Conservation (phyloP, 2,888 invertebrate genomes). For the Agonopterix alstromeriana region DNA sequence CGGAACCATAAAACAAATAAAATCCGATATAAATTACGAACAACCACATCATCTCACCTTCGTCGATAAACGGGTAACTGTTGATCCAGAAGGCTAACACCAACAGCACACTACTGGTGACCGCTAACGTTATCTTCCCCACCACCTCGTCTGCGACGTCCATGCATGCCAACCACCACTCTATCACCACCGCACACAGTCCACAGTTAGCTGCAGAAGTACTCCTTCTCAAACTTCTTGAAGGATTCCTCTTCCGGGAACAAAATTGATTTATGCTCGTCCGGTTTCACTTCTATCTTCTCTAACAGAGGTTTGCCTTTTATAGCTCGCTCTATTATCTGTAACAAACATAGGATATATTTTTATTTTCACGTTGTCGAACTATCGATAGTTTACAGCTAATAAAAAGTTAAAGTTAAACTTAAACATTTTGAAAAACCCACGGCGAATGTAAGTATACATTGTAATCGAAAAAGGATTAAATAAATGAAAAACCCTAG, state of each 20-base stretch:
- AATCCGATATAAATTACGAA: too few species aligned
- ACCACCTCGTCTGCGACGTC: slow-evolving; percentile 73
- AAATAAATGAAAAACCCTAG: too few species aligned
- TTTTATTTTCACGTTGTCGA: too few species aligned
- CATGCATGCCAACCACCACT: slow-evolving; percentile 50
- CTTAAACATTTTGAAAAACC: too few species aligned
- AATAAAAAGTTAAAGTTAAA: too few species aligned
- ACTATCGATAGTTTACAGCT: too few species aligned
- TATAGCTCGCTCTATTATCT: slow-evolving; percentile 77
- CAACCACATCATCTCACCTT: slow-evolving; percentile 45
- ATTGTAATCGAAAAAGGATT: too few species aligned
- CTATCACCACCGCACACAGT: background rate
- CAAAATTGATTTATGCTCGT: slow-evolving; percentile 72
- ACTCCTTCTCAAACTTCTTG: slow-evolving; percentile 80
- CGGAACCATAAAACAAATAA: too few species aligned
- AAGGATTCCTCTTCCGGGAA: slow-evolving; percentile 82
- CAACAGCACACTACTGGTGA: slow-evolving; percentile 68
- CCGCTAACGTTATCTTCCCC: slow-evolving; percentile 76
- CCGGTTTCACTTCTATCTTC: slow-evolving; percentile 45
- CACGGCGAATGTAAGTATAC: too few species aligned
- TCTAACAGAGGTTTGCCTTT: slow-evolving; percentile 65
- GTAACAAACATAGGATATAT: slow-evolving; percentile 11
- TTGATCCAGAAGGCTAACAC: slow-evolving; percentile 81
- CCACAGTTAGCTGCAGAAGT: slow-evolving; percentile 65
- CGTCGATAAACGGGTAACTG: slow-evolving; percentile 80